Conservation (phyloP, 2,888 invertebrate genomes). For the Lithophane ornitopus region DNA sequence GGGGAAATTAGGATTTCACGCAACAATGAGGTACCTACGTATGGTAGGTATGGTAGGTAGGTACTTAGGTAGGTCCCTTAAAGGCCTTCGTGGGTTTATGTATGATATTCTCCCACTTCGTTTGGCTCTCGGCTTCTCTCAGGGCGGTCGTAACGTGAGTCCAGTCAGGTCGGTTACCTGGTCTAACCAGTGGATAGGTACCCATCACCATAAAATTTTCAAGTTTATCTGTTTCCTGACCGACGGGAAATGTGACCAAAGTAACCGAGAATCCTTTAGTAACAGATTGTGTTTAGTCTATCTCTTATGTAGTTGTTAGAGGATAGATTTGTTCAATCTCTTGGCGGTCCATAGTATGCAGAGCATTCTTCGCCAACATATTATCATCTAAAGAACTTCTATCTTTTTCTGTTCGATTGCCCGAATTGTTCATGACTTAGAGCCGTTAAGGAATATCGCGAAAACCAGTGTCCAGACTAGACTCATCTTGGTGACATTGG, state of each 20-base stretch:
- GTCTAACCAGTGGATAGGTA: too few species aligned
- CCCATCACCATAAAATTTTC: too few species aligned
- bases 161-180: too few species aligned
- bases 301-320: too few species aligned
- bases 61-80: neutral
- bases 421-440: neutral
- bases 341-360: neutral
- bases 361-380: neutral
- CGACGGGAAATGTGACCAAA: neutral
- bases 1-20: neutral
- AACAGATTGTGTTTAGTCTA: neutral
- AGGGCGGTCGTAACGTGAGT: too few species aligned
- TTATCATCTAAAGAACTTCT: too few species aligned
- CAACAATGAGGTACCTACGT: neutral
- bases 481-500: neutral
- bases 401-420: neutral
- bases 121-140: too few species aligned
- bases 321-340: too few species aligned
- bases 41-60: neutral
- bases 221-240: too few species aligned
- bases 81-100: too few species aligned
- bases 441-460: neutral
- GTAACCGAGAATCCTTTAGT: neutral
- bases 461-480: neutral
- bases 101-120: too few species aligned